Base-by-base conservation (phyloP, 2,113 vertebrate genomes). In the Varanus komodoensis region DNA sequence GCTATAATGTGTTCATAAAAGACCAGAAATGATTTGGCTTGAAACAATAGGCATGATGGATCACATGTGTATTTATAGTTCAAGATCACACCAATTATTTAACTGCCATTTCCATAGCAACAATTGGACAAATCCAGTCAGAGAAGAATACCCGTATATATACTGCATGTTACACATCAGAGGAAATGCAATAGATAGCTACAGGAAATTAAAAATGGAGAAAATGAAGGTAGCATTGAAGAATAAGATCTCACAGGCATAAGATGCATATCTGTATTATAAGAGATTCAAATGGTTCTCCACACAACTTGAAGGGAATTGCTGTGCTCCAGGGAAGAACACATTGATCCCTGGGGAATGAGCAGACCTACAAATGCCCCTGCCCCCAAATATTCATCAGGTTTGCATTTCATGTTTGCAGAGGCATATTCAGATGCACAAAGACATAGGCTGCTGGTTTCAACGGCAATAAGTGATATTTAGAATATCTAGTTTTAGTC, bases 31-130 rank as follows among this genome's bases (percentile, higher is more conserved):
- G 25, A 73, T 86, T 73, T 54, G 1, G 8, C 52, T 73, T 86
- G 52, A 61, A 75, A 87, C 71, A 44, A 77, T 61, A 61, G 52
- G 4, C 21, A 52, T 19, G 29, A 29, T 17, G 50, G 50, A 61
- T 77, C 50, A 57, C 44, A 71, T 11, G 19, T 38, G 11, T 75
- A 75, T 75, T 86, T 86, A 34, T 86, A 75, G 69, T 48, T 50
- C 21, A 75, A 38, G 12, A 75, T 75, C 44, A 61, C 27, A 87
- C 71, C 21, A 87, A 77, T 77, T 61, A 77, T 77, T 71, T 85
- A 71, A 71, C 71, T 87, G 38, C 69, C 2, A 34, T 87, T 87
- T 87, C 85, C 52, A 87, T 57, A 87, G 73, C 71, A 77, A 61
- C 83, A 29, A 74, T 73, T 34, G 50, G 67, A 73, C 19, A 19